These are phyloP conservation scores for Diarsia brunnea DNA, from an alignment of 2,888 invertebrate genomes.

Conservation along the genomic window DNA sequence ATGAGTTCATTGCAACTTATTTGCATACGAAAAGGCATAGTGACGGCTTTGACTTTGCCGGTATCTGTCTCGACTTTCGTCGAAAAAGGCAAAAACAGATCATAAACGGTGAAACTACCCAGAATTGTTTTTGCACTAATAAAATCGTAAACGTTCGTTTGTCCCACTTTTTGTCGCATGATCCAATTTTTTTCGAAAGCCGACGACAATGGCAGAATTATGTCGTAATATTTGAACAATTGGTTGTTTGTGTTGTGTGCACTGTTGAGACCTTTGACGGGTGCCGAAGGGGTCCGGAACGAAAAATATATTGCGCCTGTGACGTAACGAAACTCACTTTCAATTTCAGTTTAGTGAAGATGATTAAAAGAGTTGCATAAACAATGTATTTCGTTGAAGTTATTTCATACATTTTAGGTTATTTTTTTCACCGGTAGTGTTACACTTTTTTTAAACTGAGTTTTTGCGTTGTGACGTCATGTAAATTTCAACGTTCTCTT, in stretches of 20 bases:
- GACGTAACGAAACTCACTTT: slow-evolving; percentile 64
- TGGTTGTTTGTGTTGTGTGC: slow-evolving; percentile 77
- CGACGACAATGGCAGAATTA: slow-evolving; percentile 78
- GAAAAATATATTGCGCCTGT: slow-evolving; percentile 59
- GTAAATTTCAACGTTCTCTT: slow-evolving; percentile 44
- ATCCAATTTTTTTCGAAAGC: slow-evolving; percentile 77
- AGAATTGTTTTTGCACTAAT: slow-evolving; percentile 87
- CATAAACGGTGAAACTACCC: slow-evolving; percentile 80
- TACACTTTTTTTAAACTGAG: slow-evolving; percentile 31
- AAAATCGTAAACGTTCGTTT: slow-evolving; percentile 78
- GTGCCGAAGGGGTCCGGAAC: slow-evolving; percentile 73
- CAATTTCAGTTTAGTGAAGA: slow-evolving; percentile 61
- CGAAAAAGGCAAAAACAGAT: slow-evolving; percentile 81
- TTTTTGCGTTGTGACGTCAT: slow-evolving; percentile 48
- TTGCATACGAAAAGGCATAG: slow-evolving; percentile 86
- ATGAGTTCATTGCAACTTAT: slow-evolving; percentile 87
- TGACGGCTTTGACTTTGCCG: slow-evolving; percentile 83
- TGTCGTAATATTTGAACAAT: slow-evolving; percentile 85
- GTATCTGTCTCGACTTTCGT: slow-evolving; percentile 82
- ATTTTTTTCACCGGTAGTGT: slow-evolving; percentile 39
- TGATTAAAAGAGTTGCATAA: slow-evolving; percentile 41
- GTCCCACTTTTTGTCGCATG: slow-evolving; percentile 76
- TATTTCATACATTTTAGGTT: slow-evolving; percentile 10
- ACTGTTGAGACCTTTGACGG: slow-evolving; percentile 73
- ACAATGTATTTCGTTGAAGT: slow-evolving; percentile 27